Evolutionary conservation across 2,888 invertebrate genomes (phyloP).

Genomic region (Cephus nigrinus): DNA sequence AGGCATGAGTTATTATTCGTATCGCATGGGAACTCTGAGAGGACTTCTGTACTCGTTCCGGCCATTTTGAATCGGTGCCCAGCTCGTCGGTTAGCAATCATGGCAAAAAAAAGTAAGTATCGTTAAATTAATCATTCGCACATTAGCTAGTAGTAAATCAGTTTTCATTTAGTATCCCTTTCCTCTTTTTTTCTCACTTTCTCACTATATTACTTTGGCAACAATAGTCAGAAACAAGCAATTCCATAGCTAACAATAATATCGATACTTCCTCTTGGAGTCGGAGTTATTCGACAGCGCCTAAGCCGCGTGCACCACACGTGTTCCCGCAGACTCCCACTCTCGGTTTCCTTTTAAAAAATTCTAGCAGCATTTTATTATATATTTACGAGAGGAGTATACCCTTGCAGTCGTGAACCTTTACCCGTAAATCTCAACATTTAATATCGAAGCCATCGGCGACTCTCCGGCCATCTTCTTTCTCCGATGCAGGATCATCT

Average conservation of each 20-base stretch:
- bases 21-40: not conserved
- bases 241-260: constrained; percentile 5
- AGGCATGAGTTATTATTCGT: not conserved
- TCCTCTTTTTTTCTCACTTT: constrained; percentile 13
- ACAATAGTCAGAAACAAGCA: constrained; percentile 22
- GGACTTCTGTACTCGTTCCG: not conserved
- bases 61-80: constrained; percentile 17
- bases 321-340: not conserved
- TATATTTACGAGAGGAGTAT: not conserved
- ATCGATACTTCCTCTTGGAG: not conserved
- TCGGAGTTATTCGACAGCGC: constrained; percentile 2
- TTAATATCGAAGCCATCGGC: not conserved
- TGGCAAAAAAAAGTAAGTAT: constrained; percentile 24
- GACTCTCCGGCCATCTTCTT: not conserved
- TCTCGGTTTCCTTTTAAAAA: not conserved
- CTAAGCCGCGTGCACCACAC: not conserved
- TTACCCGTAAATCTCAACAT: not conserved
- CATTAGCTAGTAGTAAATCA: constrained; percentile 13
- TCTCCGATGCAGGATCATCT: no score
- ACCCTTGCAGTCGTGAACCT: not conserved
- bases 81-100: constrained; percentile 25
- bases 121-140: constrained; percentile 26
- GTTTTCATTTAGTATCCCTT: constrained; percentile 8
- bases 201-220: constrained; percentile 30
- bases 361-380: not conserved